Conservation (phyloP, 1,140 invertebrate genomes). For the Rhagoletis pomonella region DNA sequence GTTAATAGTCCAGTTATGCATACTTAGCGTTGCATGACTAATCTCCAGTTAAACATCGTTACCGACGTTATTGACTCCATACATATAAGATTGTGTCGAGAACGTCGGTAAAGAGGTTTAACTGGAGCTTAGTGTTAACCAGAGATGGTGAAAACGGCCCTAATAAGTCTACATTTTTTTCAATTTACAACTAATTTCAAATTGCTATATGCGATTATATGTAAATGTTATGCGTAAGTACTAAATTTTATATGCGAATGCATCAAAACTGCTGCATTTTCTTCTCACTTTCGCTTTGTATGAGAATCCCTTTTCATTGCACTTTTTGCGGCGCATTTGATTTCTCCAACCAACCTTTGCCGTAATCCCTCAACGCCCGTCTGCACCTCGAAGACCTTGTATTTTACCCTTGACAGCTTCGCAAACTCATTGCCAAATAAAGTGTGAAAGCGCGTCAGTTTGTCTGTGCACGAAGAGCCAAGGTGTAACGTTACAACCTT, state of each 20-base stretch:
- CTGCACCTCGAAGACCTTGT: slow-evolving; percentile 9
- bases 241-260: neutral
- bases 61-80: too few relatives aligned
- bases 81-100: too few relatives aligned
- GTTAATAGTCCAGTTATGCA: too few relatives aligned
- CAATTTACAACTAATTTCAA: neutral
- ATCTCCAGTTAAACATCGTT: too few relatives aligned
- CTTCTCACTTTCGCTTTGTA: too few relatives aligned
- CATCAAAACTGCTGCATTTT: too few relatives aligned
- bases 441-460: slow-evolving; percentile 6
- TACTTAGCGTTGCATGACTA: too few relatives aligned
- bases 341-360: neutral
- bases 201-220: neutral
- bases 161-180: slow-evolving; percentile 8
- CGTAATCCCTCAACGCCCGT: neutral
- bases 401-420: slow-evolving; percentile 43
- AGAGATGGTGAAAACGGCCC: too few relatives aligned
- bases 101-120: too few relatives aligned
- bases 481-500: too few relatives aligned
- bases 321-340: neutral
- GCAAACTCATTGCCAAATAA: slow-evolving; percentile 44
- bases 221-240: neutral
- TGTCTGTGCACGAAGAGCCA: neutral
- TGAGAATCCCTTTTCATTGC: neutral
- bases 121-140: too few relatives aligned